Conservation (phyloP, 2,113 vertebrate species). For the Perognathus longimembris region DNA sequence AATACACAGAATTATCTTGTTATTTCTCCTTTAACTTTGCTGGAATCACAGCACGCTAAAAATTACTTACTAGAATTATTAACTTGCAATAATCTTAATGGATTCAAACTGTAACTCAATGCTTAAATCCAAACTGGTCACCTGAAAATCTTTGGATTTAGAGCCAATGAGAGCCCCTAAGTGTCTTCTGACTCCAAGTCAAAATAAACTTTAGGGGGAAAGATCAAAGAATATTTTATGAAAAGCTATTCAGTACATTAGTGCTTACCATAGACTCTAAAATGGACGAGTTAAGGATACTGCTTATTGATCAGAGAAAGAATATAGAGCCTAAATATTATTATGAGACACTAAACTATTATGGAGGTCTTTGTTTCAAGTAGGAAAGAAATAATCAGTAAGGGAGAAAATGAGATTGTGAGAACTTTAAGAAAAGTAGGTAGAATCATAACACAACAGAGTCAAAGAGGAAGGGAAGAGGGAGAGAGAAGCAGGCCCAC, state of each 20-base stretch:
- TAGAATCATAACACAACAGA: not conserved
- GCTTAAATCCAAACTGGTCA: slow-evolving; percentile 7
- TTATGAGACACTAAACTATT: slow-evolving; percentile 33
- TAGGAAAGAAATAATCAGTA: slow-evolving; percentile 44
- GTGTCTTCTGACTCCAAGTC: not conserved
- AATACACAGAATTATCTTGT: slow-evolving; percentile 30
- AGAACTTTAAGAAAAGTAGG: slow-evolving; percentile 43
- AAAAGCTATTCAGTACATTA: not conserved
- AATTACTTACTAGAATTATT: not conserved
- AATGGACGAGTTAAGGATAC: not conserved
- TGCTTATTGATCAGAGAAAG: not conserved
- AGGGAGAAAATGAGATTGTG: not conserved
- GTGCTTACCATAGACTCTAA: slow-evolving; percentile 22
- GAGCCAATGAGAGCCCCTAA: not conserved
- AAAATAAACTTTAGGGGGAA: slow-evolving; percentile 56
- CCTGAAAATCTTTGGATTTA: slow-evolving; percentile 29
- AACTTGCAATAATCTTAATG: slow-evolving; percentile 14
- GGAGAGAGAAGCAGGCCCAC: not conserved
- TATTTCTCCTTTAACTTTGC: not conserved
- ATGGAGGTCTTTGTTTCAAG: slow-evolving; percentile 34
- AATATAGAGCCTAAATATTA: not conserved
- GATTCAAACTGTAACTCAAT: not conserved
- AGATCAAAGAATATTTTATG: slow-evolving; percentile 43
- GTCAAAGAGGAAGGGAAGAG: not conserved
- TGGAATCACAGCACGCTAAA: slow-evolving; percentile 4